Percentiles rank a stretch among this genome's conserved stretches.
phyloP scores from a whole-genome alignment of 2,888 invertebrate genomes.

The Trisateles emortualis region DNA sequence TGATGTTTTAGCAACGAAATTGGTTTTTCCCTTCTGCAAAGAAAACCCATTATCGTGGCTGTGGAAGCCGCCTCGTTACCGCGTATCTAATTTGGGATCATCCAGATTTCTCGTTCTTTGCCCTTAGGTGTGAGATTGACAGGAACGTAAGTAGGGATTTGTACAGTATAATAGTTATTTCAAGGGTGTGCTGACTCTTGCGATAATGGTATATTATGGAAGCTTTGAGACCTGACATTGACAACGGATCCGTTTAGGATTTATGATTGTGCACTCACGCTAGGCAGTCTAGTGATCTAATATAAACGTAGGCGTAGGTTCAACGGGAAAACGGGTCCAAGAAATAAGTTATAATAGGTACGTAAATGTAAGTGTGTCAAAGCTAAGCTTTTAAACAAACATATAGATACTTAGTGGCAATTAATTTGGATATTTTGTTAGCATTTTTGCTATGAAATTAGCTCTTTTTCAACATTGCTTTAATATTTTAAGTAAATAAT shows the following conservation, averaged over 20 bases:
- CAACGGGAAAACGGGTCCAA: not conserved
- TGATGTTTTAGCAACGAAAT: slow-evolving; percentile 77
- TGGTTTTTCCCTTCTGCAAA: slow-evolving; percentile 74
- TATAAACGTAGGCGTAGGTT: no score
- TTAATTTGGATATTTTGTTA: no score
- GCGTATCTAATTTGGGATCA: slow-evolving; percentile 78
- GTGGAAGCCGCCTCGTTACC: slow-evolving; percentile 67
- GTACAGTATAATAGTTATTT: slow-evolving; percentile 59
- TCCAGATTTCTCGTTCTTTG: slow-evolving; percentile 68
- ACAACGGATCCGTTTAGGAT: slow-evolving; percentile 43
- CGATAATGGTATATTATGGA: slow-evolving; percentile 47
- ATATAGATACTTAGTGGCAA: no score
- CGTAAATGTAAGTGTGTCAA: no score
- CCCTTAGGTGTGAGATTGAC: slow-evolving; percentile 71
- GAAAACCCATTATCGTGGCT: slow-evolving; percentile 72
- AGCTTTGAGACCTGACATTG: slow-evolving; percentile 41
- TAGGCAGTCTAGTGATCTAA: slow-evolving; percentile 23
- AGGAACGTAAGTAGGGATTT: slow-evolving; percentile 64
- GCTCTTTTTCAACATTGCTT: no score
- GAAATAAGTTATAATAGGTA: no score
- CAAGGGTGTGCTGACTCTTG: slow-evolving; percentile 49
- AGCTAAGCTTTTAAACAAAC: no score
- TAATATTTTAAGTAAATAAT: no score
- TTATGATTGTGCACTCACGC: slow-evolving; percentile 32
- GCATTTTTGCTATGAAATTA: no score